Evolutionary conservation across 2,113 vertebrate genomes (phyloP).

Genomic region (Ornithorhynchus anatinus): DNA sequence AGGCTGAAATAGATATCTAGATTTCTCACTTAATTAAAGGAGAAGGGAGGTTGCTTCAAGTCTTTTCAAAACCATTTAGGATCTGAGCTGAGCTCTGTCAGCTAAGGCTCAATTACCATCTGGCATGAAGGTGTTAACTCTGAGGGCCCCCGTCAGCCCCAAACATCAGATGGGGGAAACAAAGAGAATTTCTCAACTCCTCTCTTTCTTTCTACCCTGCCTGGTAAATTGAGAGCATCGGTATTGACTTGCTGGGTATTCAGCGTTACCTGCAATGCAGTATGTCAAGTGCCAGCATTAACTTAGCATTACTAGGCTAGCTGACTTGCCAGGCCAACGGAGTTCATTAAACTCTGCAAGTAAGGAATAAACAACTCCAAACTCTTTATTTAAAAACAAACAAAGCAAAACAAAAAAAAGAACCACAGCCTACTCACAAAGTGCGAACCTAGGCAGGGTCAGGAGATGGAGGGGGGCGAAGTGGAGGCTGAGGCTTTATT

Average conservation of each 20-base stretch:
- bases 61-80: constrained; percentile 37
- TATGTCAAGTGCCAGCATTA: constrained; percentile 26
- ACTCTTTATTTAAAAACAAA: no score
- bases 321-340: no score
- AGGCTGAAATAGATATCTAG: constrained; percentile 51
- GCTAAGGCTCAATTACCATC: background rate
- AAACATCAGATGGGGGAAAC: constrained; percentile 37
- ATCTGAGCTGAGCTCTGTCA: background rate
- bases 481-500: no score
- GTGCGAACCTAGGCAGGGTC: no score
- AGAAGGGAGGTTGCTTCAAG: constrained; percentile 22
- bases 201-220: background rate
- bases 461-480: no score
- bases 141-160: background rate
- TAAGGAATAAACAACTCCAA: no score
- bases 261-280: constrained; percentile 27
- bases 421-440: no score
- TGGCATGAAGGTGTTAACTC: constrained; percentile 38
- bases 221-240: constrained; percentile 18
- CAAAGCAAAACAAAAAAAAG: no score
- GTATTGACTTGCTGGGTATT: constrained; percentile 30
- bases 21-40: constrained; percentile 48
- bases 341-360: no score
- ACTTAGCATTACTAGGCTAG: no score
- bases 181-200: constrained; percentile 36